A percentile compares a stretch with the other conserved stretches of the same genome.
Evolutionary conservation across 2,113 vertebrate species (phyloP).

Genomic region (Burhinus oedicnemus): DNA sequence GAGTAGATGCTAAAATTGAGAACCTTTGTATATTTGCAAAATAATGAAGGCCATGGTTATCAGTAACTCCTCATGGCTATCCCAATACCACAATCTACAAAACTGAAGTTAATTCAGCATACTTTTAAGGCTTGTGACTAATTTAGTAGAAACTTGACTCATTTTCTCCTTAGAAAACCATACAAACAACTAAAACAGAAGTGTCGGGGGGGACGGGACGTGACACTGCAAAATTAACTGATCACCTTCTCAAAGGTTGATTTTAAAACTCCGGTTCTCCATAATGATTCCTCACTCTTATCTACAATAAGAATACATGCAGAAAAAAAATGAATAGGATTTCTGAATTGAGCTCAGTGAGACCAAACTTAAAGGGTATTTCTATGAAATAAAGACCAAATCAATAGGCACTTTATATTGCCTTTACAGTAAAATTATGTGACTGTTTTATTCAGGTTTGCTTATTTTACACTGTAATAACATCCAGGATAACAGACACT

Average conservation of each 20-base stretch:
- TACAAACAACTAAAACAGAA: not conserved
- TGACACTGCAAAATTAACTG: not conserved
- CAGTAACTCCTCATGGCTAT: not conserved
- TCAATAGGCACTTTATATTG: not conserved
- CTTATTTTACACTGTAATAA: not conserved
- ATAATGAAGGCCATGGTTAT: not conserved
- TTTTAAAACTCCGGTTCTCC: not conserved
- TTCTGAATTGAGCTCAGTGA: not conserved
- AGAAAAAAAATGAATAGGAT: not conserved
- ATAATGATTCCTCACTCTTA: not conserved
- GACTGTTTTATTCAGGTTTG: not conserved
- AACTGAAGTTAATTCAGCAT: not conserved
- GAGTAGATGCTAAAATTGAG: not conserved
- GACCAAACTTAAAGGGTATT: not conserved
- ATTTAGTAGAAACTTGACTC: not conserved
- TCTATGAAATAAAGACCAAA: not conserved
- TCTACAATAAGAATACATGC: not conserved
- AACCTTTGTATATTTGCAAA: not conserved
- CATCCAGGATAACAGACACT: not conserved
- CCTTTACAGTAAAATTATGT: not conserved
- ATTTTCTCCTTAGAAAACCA: not conserved
- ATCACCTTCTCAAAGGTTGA: not conserved
- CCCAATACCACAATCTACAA: not conserved
- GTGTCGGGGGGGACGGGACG: too few relatives aligned
- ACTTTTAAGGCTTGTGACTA: not conserved